Evolutionary conservation across 2,797 vertebrate genomes (phyloP).

Genomic region (Pangasius krempfi): DNA sequence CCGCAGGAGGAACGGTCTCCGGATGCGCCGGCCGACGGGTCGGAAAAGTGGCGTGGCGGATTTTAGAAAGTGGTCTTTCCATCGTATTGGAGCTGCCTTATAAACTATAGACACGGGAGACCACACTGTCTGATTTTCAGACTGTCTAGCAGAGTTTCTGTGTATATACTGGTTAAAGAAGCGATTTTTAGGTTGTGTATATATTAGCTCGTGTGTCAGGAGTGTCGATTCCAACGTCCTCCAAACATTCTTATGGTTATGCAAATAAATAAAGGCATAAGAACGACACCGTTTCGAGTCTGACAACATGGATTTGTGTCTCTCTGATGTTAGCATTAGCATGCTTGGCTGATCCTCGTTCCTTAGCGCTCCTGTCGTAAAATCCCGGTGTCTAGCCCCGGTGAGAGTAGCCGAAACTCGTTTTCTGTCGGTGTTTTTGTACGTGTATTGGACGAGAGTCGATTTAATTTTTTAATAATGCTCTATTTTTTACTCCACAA

Average conservation of each 20-base stretch:
- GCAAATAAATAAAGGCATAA: conserved; percentile 52
- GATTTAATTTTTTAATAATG: conserved; percentile 9
- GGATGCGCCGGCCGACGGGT: background rate
- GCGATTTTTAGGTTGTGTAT: conserved; percentile 60
- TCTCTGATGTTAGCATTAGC: conserved; percentile 25
- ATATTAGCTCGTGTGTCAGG: conserved; percentile 57
- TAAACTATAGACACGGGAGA: conserved; percentile 1
- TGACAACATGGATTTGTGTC: conserved; percentile 25
- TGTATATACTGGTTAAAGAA: conserved; percentile 58
- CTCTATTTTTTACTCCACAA: background rate
- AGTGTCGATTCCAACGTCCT: conserved; percentile 34
- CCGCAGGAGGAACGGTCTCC: conserved; percentile 18
- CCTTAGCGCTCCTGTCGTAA: conserved; percentile 16
- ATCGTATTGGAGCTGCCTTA: conserved; percentile 22
- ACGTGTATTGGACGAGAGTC: conserved; percentile 27
- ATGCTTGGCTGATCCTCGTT: conserved; percentile 28
- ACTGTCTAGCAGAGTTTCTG: conserved; percentile 56
- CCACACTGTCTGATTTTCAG: background rate
- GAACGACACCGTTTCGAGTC: conserved; percentile 41
- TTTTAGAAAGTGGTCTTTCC: conserved; percentile 32
- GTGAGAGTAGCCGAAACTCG: conserved; percentile 20
- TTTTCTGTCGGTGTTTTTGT: conserved; percentile 45
- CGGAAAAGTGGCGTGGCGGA: background rate
- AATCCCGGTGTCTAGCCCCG: background rate
- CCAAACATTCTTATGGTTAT: conserved; percentile 48